Evolutionary conservation across 2,888 invertebrate genomes (phyloP).

Genomic region (Tetropium fuscum): DNA sequence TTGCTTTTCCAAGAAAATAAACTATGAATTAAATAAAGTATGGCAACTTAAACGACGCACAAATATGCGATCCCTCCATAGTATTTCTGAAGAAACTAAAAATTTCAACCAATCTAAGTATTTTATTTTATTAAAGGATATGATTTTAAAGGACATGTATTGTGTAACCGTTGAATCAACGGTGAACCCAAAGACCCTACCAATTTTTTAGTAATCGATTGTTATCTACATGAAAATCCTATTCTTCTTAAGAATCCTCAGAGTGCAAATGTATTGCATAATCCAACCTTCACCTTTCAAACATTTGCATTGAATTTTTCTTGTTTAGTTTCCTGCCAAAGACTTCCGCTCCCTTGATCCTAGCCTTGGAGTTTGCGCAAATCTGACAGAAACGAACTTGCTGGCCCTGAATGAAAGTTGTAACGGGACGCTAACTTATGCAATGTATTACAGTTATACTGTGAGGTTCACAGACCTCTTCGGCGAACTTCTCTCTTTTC

Average conservation of each 20-base stretch:
- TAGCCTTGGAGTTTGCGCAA: slow-evolving; percentile 28
- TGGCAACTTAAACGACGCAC: too few species aligned
- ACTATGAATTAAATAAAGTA: too few species aligned
- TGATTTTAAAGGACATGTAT: too few species aligned
- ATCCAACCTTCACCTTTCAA: slow-evolving; percentile 3
- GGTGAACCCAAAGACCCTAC: too few species aligned
- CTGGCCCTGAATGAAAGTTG: slow-evolving; percentile 56
- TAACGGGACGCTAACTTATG: slow-evolving; percentile 58
- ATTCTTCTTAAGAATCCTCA: not conserved
- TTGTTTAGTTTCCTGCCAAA: not conserved
- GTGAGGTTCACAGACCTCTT: slow-evolving; percentile 54
- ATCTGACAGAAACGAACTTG: slow-evolving; percentile 32
- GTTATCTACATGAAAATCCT: too few species aligned
- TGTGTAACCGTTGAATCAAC: too few species aligned
- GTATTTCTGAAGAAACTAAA: too few species aligned
- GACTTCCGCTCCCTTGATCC: slow-evolving; percentile 13
- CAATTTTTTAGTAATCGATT: too few species aligned
- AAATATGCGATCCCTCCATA: too few species aligned
- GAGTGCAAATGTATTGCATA: not conserved
- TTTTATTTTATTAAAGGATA: too few species aligned
- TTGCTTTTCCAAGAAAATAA: too few species aligned
- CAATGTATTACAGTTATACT: slow-evolving; percentile 58
- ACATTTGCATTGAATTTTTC: not conserved
- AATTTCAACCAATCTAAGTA: too few species aligned
- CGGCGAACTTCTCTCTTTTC: slow-evolving; percentile 41